These are phyloP conservation scores for Phalacrocorax pelagicus DNA, from an alignment of 2,113 vertebrate genomes.

Conservation along the genomic window DNA sequence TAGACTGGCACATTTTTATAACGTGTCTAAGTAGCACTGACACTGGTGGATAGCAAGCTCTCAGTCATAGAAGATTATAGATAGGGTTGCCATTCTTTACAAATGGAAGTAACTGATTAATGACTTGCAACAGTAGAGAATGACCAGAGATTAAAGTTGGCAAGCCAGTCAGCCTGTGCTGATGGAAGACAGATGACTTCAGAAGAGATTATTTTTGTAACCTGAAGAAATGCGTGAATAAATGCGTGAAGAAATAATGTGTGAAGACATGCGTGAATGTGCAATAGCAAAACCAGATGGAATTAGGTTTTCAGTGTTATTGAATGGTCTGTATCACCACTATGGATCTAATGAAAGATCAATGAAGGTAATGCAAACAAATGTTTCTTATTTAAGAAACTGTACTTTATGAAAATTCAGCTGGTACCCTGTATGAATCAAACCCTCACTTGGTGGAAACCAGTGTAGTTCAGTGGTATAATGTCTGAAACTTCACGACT, in stretches of 20 bases:
- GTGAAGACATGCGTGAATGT: not conserved
- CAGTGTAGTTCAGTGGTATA: not conserved
- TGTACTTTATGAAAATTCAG: not conserved
- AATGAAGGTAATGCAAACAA: slow-evolving; percentile 16
- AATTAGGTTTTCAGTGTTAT: not conserved
- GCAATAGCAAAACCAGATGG: not conserved
- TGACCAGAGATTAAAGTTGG: slow-evolving; percentile 6
- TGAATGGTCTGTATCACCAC: not conserved
- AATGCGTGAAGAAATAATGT: too few relatives aligned
- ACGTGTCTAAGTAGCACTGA: not conserved
- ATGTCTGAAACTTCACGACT: not conserved
- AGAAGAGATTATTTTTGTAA: not conserved
- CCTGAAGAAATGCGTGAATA: not conserved
- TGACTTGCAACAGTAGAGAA: slow-evolving; percentile 8
- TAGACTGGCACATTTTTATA: slow-evolving; percentile 46
- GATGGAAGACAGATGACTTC: slow-evolving; percentile 31
- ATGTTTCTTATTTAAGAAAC: not conserved
- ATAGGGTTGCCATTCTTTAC: slow-evolving; percentile 26
- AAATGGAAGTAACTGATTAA: slow-evolving; percentile 52
- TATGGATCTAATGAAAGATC: not conserved
- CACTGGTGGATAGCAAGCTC: not conserved
- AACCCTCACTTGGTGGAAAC: not conserved
- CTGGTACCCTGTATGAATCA: not conserved
- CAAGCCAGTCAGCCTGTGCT: not conserved
- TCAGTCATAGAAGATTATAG: slow-evolving; percentile 33